These are phyloP conservation scores for Pipistrellus pipistrellus DNA, from an alignment of 2,797 vertebrate species.

Conservation along the genomic window DNA sequence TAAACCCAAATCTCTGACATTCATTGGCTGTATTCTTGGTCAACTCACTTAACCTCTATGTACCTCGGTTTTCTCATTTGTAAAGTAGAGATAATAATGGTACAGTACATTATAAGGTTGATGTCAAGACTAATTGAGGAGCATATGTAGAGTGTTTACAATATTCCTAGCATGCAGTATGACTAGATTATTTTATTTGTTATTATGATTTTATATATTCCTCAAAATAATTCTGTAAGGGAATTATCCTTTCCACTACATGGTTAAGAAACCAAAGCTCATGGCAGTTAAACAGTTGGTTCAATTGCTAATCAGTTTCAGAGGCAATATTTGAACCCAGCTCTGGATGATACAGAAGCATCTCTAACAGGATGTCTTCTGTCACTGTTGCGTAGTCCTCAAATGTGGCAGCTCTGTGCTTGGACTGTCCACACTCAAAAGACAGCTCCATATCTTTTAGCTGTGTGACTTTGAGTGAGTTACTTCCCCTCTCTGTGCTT, in stretches of 20 bases:
- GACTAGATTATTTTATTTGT: neutral
- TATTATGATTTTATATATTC: neutral
- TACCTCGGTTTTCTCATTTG: neutral
- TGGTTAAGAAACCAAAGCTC: neutral
- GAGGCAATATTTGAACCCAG: neutral
- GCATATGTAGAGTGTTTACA: neutral
- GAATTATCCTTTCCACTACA: neutral
- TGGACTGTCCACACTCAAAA: neutral
- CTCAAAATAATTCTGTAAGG: neutral
- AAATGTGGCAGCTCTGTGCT: neutral
- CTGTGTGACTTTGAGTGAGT: neutral
- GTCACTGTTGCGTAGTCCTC: neutral
- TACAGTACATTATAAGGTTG: neutral
- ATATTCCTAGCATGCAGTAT: neutral
- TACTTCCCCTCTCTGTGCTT: neutral
- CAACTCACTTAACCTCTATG: neutral
- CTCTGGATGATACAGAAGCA: neutral
- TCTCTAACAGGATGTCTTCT: neutral
- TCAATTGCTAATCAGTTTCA: neutral
- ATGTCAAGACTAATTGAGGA: neutral
- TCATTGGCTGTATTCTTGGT: neutral
- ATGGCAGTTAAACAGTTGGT: neutral
- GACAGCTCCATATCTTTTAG: neutral
- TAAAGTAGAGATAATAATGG: neutral
- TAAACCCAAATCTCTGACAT: neutral